Percentiles rank a stretch among this genome's conserved stretches.
These are phyloP conservation scores for Anolis sagrei DNA, from an alignment of 2,113 vertebrate genomes.

Conservation along the genomic window DNA sequence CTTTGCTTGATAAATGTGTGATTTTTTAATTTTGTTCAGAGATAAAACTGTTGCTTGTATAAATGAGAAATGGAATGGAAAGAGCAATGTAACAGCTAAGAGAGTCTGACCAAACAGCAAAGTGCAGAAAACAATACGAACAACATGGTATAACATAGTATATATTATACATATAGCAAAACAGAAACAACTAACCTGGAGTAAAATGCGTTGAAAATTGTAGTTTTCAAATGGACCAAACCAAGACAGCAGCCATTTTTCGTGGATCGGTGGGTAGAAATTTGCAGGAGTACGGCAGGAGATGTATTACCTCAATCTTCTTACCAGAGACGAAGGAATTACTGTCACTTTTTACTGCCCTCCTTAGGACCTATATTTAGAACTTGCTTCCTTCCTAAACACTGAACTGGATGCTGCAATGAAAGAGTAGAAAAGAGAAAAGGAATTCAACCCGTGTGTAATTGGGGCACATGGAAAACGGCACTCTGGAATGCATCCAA, in stretches of 20 bases:
- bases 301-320: slow-evolving; percentile 61
- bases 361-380: slow-evolving; percentile 59
- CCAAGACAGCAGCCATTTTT: slow-evolving; percentile 26
- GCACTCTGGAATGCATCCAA: neutral
- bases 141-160: neutral
- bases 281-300: slow-evolving; percentile 38
- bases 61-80: neutral
- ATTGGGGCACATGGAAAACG: neutral
- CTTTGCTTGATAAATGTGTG: neutral
- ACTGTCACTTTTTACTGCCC: slow-evolving; percentile 62
- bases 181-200: slow-evolving; percentile 8
- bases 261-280: slow-evolving; percentile 16
- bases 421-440: slow-evolving; percentile 19
- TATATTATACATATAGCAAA: neutral
- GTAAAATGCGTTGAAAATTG: slow-evolving; percentile 4
- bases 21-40: neutral
- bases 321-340: slow-evolving; percentile 61
- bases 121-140: neutral
- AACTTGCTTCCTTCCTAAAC: slow-evolving; percentile 8
- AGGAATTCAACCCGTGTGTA: neutral
- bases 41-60: neutral
- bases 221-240: slow-evolving; percentile 20
- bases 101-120: neutral
- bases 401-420: slow-evolving; percentile 18
- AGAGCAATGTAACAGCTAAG: neutral